Base-by-base conservation (phyloP, 2,113 vertebrate species). In the Passer montanus region DNA sequence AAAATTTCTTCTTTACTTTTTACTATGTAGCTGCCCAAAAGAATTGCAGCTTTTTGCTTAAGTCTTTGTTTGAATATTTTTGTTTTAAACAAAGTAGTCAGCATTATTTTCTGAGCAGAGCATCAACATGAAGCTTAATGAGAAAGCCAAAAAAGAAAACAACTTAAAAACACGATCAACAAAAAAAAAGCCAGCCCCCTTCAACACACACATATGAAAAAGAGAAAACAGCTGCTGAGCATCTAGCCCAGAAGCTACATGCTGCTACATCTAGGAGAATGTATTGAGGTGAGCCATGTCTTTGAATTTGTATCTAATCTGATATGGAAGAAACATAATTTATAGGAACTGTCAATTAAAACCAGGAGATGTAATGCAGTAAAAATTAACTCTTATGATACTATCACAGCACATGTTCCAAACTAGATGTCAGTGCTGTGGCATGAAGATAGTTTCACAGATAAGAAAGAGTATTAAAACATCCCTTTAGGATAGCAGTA, bases 131-230 rank as follows among this genome's bases (percentile, higher is more conserved):
- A 70, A 59, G 15, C 11, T 14, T 24, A 49, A 44, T 18, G 31
- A 69, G 26, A 77, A 76, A 77, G 17, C 4, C 27, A 60, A 47
- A 79, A 49, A 35, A 8, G 1, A 67, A 47, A 6, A 9, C 7
- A 41, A n/a, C 6, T 26, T 58, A 9, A 67, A 85, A 41, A 3
- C 1, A 15, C 2, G 3, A 26, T 15, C 13, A 69, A 39, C 17
- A 56, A 19, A 62, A 11, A 62, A 11, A 33, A 35, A 7, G 1
- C 2, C 18, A 24, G 7, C 5, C 16, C 0, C 3, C 3, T 2
- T 0, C 4, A 10, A 15, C 7, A 55, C 7, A 49, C 11, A 30
- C 6, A 31, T 7, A 49, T 7, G 9, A 27, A 70, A 73, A 84
- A 33, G 2, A 55, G 3, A 20, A 84, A 84, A 33, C 2, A 31